Conservation (phyloP, 1,140 invertebrate genomes). For the Bombus affinis region DNA sequence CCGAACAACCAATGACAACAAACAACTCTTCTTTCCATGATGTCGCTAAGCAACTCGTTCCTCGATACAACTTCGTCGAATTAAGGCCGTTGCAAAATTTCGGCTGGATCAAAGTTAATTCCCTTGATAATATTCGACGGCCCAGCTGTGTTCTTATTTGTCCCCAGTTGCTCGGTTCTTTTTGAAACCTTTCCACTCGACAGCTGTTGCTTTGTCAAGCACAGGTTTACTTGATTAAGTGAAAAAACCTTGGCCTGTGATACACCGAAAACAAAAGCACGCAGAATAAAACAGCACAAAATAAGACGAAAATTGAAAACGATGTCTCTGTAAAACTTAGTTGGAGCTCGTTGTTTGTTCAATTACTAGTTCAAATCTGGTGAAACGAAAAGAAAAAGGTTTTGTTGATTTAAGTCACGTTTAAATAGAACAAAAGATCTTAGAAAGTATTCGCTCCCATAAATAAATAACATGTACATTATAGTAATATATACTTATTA, state of each 20-base stretch:
- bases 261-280: background rate
- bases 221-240: background rate
- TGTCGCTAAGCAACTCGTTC: background rate
- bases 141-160: background rate
- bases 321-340: background rate
- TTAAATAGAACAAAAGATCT: too few relatives aligned
- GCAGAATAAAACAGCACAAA: background rate
- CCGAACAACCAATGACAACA: background rate
- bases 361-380: background rate
- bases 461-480: too few relatives aligned
- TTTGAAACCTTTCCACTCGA: background rate
- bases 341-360: background rate
- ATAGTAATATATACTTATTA: too few relatives aligned
- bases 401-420: background rate
- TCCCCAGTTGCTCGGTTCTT: background rate
- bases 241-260: background rate
- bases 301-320: background rate
- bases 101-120: slow-evolving; percentile 8
- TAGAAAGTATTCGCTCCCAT: too few relatives aligned
- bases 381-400: background rate
- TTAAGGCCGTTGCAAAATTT: background rate
- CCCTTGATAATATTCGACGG: slow-evolving; percentile 7
- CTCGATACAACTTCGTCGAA: background rate
- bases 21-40: background rate
- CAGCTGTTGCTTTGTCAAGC: too few relatives aligned